Evolutionary conservation across 2,888 invertebrate genomes (phyloP).

Genomic region (Platypus cylindrus): DNA sequence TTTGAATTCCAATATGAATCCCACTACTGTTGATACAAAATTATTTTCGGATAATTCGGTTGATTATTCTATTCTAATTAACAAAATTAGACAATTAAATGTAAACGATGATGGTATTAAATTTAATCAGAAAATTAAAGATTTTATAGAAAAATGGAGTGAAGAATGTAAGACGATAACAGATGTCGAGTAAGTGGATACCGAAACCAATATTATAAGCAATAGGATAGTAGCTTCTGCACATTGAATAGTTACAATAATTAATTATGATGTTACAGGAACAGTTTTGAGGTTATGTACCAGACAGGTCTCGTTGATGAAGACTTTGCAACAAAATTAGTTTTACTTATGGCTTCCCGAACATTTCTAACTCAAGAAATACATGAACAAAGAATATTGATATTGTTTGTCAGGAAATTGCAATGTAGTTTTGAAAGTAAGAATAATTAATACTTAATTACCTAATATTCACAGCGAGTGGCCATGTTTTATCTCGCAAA

Average conservation of each 20-base stretch:
- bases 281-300: slow-evolving; percentile 28
- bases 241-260: not conserved
- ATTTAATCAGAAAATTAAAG: slow-evolving; percentile 31
- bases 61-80: slow-evolving; percentile 21
- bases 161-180: slow-evolving; percentile 24
- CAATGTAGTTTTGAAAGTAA: slow-evolving; percentile 29
- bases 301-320: slow-evolving; percentile 26
- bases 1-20: slow-evolving; percentile 2
- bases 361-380: slow-evolving; percentile 25
- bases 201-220: not conserved
- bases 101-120: slow-evolving; percentile 31
- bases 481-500: too few species aligned
- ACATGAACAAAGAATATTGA: slow-evolving; percentile 20
- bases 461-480: too few species aligned
- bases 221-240: not conserved
- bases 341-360: slow-evolving; percentile 28
- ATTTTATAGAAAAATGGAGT: slow-evolving; percentile 26
- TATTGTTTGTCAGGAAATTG: slow-evolving; percentile 25
- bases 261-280: slow-evolving; percentile 17
- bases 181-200: slow-evolving; percentile 27
- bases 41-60: slow-evolving; percentile 13
- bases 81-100: slow-evolving; percentile 25
- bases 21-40: too few species aligned
- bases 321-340: slow-evolving; percentile 27
- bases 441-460: too few species aligned